Percentiles rank a stretch among this genome's conserved stretches.
phyloP scores from a whole-genome alignment of 2,113 vertebrate genomes.

The Rynchops niger region DNA sequence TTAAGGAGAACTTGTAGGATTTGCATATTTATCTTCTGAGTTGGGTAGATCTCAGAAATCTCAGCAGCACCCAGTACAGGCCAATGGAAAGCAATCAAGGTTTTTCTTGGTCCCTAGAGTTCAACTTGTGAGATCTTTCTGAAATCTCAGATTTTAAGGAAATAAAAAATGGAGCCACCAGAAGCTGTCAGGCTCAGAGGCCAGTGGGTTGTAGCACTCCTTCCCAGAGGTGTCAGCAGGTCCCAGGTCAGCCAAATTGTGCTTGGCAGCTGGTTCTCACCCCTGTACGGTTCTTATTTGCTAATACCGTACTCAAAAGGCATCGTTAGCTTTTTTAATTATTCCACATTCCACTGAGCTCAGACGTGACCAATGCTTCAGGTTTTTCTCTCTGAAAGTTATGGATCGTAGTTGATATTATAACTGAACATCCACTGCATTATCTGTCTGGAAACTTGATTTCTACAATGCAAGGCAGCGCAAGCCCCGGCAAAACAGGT shows the following conservation, averaged over 20 bases:
- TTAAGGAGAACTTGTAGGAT: not conserved
- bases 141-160: not conserved
- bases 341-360: not conserved
- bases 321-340: not conserved
- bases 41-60: fast-evolving
- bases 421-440: not conserved
- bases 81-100: not conserved
- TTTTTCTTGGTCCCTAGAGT: not conserved
- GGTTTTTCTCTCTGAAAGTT: not conserved
- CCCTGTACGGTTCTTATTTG: not conserved
- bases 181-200: not conserved
- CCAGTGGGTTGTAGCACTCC: not conserved
- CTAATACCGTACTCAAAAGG: not conserved
- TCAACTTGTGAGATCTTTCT: not conserved
- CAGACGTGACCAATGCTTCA: not conserved
- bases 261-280: not conserved
- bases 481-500: not conserved
- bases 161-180: not conserved
- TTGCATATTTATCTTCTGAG: not conserved
- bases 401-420: not conserved
- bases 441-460: not conserved
- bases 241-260: not conserved
- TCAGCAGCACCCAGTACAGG: not conserved
- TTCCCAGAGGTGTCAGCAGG: not conserved
- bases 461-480: not conserved